Percentiles rank a stretch among this genome's conserved stretches.
Conservation (phyloP, 2,113 vertebrate genomes). For the Macrotis lagotis region DNA sequence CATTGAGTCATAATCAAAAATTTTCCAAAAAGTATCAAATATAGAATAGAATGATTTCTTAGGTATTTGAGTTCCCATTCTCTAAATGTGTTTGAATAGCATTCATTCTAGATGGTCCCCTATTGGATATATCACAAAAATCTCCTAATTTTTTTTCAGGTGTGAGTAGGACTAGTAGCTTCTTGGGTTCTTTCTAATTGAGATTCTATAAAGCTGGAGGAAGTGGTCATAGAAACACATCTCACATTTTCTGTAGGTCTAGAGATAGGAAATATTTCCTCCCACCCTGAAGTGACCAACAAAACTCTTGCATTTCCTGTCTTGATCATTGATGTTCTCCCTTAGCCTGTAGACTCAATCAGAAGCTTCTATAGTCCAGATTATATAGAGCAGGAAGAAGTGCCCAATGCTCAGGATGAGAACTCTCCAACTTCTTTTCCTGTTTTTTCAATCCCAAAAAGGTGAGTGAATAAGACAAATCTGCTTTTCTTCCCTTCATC, state of each 20-base stretch:
- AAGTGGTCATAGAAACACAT: not conserved
- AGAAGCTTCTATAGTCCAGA: not conserved
- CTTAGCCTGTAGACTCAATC: not conserved
- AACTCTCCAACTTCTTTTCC: not conserved
- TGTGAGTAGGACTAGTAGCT: not conserved
- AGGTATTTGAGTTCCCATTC: not conserved
- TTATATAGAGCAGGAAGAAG: not conserved
- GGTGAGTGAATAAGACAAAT: not conserved
- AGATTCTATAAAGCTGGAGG: not conserved
- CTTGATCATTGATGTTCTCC: not conserved
- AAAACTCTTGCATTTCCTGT: not conserved
- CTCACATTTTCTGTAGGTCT: not conserved
- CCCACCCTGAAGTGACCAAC: not conserved
- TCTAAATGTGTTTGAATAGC: not conserved
- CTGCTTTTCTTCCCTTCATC: not conserved
- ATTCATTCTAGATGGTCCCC: not conserved
- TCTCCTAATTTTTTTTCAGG: not conserved
- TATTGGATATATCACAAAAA: not conserved
- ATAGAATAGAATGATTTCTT: not conserved
- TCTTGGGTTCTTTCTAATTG: not conserved
- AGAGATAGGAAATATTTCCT: not conserved
- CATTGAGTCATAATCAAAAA: not conserved
- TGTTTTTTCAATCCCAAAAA: not conserved
- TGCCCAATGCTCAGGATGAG: not conserved
- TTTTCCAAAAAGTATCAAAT: not conserved